These are phyloP conservation scores for Riparia riparia DNA, from an alignment of 2,113 vertebrate genomes.

Conservation along the genomic window DNA sequence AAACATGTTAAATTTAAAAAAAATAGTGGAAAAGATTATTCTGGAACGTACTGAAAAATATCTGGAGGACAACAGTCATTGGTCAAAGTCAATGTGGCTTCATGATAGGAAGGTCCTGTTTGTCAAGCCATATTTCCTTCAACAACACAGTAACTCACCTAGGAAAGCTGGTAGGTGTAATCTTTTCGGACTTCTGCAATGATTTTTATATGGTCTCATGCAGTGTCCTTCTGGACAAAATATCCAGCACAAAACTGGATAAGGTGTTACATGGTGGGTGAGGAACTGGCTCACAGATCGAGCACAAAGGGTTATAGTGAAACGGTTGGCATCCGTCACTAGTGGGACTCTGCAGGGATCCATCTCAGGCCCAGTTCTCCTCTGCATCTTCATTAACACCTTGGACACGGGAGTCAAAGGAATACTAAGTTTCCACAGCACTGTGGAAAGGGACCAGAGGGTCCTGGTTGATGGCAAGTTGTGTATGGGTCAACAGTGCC, in stretches of 20 bases:
- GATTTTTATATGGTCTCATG: background rate
- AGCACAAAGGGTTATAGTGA: accelerated
- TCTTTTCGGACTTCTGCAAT: background rate
- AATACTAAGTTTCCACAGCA: background rate
- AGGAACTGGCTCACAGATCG: accelerated
- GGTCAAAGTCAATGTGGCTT: accelerated
- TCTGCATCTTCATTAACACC: background rate
- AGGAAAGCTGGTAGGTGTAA: background rate
- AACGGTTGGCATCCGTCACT: background rate
- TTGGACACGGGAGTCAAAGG: background rate
- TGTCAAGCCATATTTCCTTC: background rate
- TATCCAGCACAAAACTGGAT: background rate
- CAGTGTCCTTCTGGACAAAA: background rate
- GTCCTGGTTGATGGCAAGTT: accelerated
- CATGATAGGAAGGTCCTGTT: background rate
- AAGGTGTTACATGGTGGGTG: accelerated
- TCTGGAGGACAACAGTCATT: background rate
- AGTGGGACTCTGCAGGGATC: background rate
- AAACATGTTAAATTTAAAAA: background rate
- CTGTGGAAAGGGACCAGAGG: accelerated
- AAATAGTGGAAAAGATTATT: background rate
- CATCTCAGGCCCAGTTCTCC: background rate
- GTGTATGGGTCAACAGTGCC: background rate
- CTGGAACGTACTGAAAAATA: background rate
- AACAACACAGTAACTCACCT: no score